Evolutionary conservation across 2,888 invertebrate species (phyloP).

Genomic region (Tricholauxania praeusta): DNA sequence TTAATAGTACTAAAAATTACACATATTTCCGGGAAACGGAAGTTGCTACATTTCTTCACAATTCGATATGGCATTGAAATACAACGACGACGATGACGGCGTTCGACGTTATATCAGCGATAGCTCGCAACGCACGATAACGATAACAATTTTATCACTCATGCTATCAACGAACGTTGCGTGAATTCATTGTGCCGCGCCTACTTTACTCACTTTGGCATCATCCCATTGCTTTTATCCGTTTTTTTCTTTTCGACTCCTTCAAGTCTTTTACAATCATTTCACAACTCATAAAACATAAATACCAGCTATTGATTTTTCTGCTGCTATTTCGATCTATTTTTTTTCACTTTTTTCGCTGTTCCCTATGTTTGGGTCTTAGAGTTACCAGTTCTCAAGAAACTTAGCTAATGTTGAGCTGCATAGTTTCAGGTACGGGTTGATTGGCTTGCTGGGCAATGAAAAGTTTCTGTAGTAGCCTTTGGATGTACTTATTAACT

Average conservation of each 20-base stretch:
- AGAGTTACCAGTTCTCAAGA: background rate
- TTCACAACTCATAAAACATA: slow-evolving; percentile 6
- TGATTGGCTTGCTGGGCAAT: no score
- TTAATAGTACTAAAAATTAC: background rate
- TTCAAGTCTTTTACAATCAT: background rate
- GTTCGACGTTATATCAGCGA: no score
- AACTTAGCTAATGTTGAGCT: no score
- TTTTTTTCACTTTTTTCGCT: background rate
- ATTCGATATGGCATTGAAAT: background rate
- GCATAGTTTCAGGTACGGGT: no score
- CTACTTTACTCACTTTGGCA: background rate
- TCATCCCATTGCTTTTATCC: background rate
- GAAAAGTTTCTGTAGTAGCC: no score
- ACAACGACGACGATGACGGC: no score
- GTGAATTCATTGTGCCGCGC: background rate
- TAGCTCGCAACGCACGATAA: background rate
- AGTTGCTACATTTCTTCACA: background rate
- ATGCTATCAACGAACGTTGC: background rate
- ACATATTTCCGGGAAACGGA: slow-evolving; percentile 2
- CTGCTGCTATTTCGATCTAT: background rate
- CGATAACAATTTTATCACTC: slow-evolving; percentile 10
- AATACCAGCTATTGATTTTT: slow-evolving; percentile 8
- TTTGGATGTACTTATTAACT: no score
- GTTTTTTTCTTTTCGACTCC: background rate
- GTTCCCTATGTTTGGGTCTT: background rate